Base-by-base conservation (phyloP, 2,888 invertebrate genomes). In the Cephus pulcher region DNA sequence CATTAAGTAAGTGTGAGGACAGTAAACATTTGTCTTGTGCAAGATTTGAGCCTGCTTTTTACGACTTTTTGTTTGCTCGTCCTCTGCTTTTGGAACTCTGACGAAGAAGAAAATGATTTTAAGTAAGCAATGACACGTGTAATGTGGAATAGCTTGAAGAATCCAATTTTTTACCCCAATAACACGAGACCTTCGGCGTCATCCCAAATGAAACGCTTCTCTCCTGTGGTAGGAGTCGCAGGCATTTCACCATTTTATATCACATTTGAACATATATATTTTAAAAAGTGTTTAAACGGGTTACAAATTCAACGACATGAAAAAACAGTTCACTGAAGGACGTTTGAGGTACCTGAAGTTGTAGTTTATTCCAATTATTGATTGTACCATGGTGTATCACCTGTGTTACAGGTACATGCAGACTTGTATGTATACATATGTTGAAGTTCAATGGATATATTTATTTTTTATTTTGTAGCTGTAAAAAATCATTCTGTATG, bases 131-230 rank as follows among this genome's bases (percentile, higher is more conserved):
- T 32, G 23, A 30, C 71, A 71, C 12, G 15, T 34, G 71, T 32
- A 34, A 32, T 15, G 71, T 23, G 12, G 32, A 32, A 30, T 6
- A 32, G 11, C 12, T 33, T 71, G 12, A 33, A 12, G 33, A 71
- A 23, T 12, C 56, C 32, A 37, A 74, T 23, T 68, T 69, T 76
- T 81, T 86, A 90, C 90, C 87, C 83, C 34, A 84, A 75, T 75
- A 87, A 76, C 15, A 81, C 76, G 37, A 90, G 78, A 68, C 80
- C 83, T 71, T 88, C 84, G 77, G 82, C 78, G 40, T 90, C 88
- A 77, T 90, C 88, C 90, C 90, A 90, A 12, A 82, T 80, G 79
- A 88, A 90, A 77, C 81, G 79, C 75, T 82, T 86, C 15, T 87
- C 84, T 73, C 81, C 83, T 76, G 33, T 15, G 23, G 12, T 34